These are phyloP conservation scores for Coregonus suidteri DNA, from an alignment of 2,797 vertebrate genomes.

Conservation along the genomic window DNA sequence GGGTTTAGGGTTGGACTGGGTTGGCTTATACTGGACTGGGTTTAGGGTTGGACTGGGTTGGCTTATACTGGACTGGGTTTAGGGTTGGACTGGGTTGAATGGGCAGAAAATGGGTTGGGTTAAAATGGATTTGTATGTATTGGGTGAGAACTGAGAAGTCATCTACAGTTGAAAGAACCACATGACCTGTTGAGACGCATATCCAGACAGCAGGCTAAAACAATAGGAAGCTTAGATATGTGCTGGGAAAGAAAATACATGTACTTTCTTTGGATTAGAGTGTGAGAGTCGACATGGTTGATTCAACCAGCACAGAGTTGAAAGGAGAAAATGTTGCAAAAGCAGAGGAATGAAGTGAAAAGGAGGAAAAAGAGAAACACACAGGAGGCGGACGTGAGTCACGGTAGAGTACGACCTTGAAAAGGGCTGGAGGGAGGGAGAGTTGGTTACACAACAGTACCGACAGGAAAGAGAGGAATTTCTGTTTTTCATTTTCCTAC, in stretches of 20 bases:
- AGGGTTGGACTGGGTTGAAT: too few relatives aligned
- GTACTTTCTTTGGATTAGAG: neutral
- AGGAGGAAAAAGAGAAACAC: conserved; percentile 39
- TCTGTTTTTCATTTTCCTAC: neutral
- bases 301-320: conserved; percentile 9
- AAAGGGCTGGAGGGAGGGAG: conserved; percentile 29
- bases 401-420: conserved; percentile 32
- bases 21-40: too few relatives aligned
- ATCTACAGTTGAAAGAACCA: too few relatives aligned
- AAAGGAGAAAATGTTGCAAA: neutral
- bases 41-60: too few relatives aligned
- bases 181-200: too few relatives aligned
- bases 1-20: too few relatives aligned
- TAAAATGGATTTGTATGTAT: too few relatives aligned
- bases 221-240: too few relatives aligned
- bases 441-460: conserved; percentile 45
- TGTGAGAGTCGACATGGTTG: conserved; percentile 29
- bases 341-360: conserved; percentile 29
- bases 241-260: neutral
- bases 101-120: too few relatives aligned
- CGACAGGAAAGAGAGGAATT: conserved; percentile 43
- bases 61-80: too few relatives aligned
- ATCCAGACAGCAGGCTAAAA: too few relatives aligned
- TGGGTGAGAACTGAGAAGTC: too few relatives aligned
- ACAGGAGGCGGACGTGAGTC: conserved; percentile 33